Conservation (phyloP, 1,140 invertebrate species). For the Caerostris darwini region DNA sequence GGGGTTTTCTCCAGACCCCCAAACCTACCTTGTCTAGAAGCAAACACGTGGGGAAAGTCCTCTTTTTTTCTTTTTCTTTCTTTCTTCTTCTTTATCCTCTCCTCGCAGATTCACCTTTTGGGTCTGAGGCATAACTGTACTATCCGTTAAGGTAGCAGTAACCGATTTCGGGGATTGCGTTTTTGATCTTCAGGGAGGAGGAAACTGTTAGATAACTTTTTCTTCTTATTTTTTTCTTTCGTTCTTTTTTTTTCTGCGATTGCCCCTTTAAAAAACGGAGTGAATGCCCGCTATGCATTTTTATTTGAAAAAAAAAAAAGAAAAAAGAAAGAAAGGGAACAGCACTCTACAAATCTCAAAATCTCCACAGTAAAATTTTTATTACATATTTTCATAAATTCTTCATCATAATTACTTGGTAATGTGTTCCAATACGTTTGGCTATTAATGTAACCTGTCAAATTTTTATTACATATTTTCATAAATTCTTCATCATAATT, state of each 20-base stretch:
- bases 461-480: not conserved
- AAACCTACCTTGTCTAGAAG: not conserved
- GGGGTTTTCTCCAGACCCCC: constrained; percentile 37
- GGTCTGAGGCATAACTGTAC: constrained; percentile 8
- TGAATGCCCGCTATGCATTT: not conserved
- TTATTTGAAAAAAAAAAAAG: not conserved
- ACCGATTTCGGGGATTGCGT: not conserved
- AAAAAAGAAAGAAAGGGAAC: too few species aligned
- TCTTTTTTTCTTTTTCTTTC: constrained; percentile 11
- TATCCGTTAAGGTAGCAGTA: constrained; percentile 12
- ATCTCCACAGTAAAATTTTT: too few species aligned
- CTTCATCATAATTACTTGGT: too few species aligned
- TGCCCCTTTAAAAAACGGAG: not conserved
- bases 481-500: too few species aligned
- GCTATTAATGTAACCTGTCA: too few species aligned
- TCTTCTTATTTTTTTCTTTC: too few species aligned
- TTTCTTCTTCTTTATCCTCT: not conserved
- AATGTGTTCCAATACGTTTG: too few species aligned
- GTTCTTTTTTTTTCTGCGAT: not conserved
- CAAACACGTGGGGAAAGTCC: constrained; percentile 50
- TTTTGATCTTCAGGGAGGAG: not conserved
- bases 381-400: too few species aligned
- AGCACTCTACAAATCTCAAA: too few species aligned
- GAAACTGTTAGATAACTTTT: not conserved
- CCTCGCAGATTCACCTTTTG: not conserved